Evolutionary conservation across 2,888 invertebrate species (phyloP).

Genomic region (Plebejus argus): DNA sequence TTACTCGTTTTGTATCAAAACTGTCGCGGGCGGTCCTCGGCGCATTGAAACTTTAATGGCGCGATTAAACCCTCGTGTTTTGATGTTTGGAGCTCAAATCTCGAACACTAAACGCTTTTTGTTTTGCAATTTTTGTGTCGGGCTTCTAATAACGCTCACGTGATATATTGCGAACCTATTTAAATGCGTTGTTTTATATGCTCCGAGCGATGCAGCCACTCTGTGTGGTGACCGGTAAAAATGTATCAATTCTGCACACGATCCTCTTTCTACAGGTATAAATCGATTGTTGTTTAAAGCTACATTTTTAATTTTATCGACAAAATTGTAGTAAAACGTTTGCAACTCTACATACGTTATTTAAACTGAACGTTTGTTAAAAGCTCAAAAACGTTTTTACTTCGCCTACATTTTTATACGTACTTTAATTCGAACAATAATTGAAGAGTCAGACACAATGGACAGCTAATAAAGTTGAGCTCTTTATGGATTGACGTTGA

Average conservation of each 20-base stretch:
- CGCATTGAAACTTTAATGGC: constrained; percentile 46
- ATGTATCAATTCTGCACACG: constrained; percentile 15
- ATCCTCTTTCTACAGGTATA: neutral
- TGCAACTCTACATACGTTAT: neutral
- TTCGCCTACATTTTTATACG: neutral
- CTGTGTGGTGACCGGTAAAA: constrained; percentile 18
- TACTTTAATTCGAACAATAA: neutral
- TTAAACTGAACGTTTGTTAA: neutral
- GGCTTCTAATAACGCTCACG: neutral
- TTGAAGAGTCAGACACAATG: neutral
- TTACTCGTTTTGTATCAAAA: constrained; percentile 54
- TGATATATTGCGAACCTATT: constrained; percentile 17
- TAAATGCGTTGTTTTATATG: neutral
- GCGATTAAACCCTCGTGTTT: constrained; percentile 33
- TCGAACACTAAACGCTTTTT: constrained; percentile 17
- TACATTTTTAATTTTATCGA: constrained; percentile 8
- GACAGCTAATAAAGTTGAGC: neutral
- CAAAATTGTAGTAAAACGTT: neutral
- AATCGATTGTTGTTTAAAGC: neutral
- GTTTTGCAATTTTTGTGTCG: constrained; percentile 11
- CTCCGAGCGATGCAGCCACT: neutral
- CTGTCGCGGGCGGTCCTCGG: constrained; percentile 52
- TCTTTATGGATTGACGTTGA: neutral
- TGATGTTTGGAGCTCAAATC: constrained; percentile 31
- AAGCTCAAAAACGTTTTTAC: neutral